Conservation (phyloP, 2,113 vertebrate genomes). For the Callipepla squamata region DNA sequence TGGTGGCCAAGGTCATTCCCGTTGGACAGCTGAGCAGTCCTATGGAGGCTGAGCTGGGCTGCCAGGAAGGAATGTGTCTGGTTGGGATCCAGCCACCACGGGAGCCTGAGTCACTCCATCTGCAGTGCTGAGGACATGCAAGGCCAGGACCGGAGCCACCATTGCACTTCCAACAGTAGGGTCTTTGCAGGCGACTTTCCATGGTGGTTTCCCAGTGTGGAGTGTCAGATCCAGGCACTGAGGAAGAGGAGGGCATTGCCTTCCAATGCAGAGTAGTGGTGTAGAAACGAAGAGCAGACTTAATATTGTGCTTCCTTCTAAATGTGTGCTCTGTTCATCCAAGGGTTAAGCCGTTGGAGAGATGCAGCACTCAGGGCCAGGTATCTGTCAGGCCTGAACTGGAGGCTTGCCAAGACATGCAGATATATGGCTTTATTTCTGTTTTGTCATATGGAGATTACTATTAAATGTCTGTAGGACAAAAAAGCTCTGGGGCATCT, state of each 20-base stretch:
- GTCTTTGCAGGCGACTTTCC: not conserved
- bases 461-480: constrained; percentile 21
- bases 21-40: not conserved
- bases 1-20: not conserved
- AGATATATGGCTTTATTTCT: constrained; percentile 50
- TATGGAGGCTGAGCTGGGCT: not conserved
- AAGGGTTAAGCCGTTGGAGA: constrained; percentile 33
- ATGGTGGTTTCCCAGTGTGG: not conserved
- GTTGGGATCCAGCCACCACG: not conserved
- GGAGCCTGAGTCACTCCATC: not conserved
- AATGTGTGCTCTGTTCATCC: not conserved
- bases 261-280: not conserved
- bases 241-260: not conserved
- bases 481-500: constrained; percentile 22
- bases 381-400: constrained; percentile 47
- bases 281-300: not conserved
- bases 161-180: not conserved
- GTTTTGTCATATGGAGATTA: constrained; percentile 46
- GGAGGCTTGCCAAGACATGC: constrained; percentile 30
- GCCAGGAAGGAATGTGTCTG: not conserved
- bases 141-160: not conserved
- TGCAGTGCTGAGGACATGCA: not conserved
- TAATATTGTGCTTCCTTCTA: not conserved
- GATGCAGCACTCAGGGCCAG: constrained; percentile 3
- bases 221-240: not conserved